Conservation (phyloP, 2,888 invertebrate genomes). For the Anorthoa munda region DNA sequence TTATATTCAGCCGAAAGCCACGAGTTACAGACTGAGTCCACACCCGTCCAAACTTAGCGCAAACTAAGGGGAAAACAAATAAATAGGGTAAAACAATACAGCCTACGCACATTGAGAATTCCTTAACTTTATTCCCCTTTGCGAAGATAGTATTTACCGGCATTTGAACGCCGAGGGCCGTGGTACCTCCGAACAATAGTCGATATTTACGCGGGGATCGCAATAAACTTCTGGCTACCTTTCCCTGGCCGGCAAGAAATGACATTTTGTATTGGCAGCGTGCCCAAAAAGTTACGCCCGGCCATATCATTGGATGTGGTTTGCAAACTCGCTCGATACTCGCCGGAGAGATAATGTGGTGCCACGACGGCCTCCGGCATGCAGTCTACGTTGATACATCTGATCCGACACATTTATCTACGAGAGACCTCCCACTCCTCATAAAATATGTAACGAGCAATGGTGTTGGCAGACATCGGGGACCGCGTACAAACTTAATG, state of each 20-base stretch:
- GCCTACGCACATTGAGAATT: conserved; percentile 41
- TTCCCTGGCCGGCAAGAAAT: conserved; percentile 67
- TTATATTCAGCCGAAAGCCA: conserved; percentile 27
- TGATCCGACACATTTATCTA: conserved; percentile 7
- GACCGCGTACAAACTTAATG: not conserved
- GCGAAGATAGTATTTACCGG: conserved; percentile 52
- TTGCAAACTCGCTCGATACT: conserved; percentile 72
- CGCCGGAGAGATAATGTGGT: conserved; percentile 19
- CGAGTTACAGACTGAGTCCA: conserved; percentile 28
- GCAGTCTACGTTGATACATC: conserved; percentile 11
- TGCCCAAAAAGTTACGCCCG: conserved; percentile 73
- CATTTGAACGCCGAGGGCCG: conserved; percentile 41
- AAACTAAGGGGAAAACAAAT: conserved; percentile 42
- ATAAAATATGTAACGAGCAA: conserved; percentile 4
- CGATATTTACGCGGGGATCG: conserved; percentile 60
- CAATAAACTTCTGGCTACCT: conserved; percentile 63
- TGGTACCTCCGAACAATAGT: conserved; percentile 53
- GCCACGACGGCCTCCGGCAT: conserved; percentile 1
- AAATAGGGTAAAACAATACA: conserved; percentile 52
- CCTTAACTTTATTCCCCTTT: conserved; percentile 49
- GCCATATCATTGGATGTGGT: conserved; percentile 70
- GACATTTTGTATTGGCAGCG: conserved; percentile 73
- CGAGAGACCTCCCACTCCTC: not conserved
- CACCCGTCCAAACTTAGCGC: conserved; percentile 25
- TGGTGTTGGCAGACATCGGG: conserved; percentile 13